Evolutionary conservation across 2,888 invertebrate genomes (phyloP).

Genomic region (Enoplolaimus lenunculus): DNA sequence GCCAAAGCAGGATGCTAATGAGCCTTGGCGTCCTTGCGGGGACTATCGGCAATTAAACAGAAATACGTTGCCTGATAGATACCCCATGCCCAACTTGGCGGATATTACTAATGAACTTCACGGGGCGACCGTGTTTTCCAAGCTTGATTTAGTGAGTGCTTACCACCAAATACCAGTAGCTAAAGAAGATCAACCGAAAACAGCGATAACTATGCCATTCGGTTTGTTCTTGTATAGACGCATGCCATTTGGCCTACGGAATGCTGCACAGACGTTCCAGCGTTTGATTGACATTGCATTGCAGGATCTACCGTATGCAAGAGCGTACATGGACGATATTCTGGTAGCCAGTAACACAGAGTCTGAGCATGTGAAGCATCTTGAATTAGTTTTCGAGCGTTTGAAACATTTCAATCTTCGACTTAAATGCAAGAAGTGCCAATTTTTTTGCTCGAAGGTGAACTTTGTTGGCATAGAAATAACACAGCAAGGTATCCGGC

Average conservation of each 20-base stretch:
- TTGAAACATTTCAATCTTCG: too few species aligned
- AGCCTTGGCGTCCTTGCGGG: conserved; percentile 38
- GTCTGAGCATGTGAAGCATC: too few species aligned
- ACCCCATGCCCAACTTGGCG: conserved; percentile 41
- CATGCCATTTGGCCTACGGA: too few species aligned
- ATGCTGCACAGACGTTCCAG: too few species aligned
- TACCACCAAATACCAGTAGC: conserved; percentile 42
- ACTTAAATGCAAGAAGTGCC: neutral
- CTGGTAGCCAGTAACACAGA: too few species aligned
- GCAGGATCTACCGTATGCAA: too few species aligned
- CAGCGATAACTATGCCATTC: too few species aligned
- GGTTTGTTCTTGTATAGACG: too few species aligned
- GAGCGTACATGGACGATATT: too few species aligned
- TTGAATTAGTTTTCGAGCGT: neutral
- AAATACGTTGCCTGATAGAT: conserved; percentile 35
- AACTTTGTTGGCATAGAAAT: neutral
- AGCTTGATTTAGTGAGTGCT: conserved; percentile 29
- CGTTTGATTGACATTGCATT: too few species aligned
- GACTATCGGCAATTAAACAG: conserved; percentile 40
- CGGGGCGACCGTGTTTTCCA: conserved; percentile 28
- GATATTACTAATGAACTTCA: conserved; percentile 35
- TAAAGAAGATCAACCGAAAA: conserved; percentile 39
- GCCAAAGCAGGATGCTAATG: too few species aligned
- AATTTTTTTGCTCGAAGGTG: neutral
- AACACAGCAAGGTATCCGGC: neutral